Base-by-base conservation (phyloP, 1,140 invertebrate genomes). In the Maniola jurtina region DNA sequence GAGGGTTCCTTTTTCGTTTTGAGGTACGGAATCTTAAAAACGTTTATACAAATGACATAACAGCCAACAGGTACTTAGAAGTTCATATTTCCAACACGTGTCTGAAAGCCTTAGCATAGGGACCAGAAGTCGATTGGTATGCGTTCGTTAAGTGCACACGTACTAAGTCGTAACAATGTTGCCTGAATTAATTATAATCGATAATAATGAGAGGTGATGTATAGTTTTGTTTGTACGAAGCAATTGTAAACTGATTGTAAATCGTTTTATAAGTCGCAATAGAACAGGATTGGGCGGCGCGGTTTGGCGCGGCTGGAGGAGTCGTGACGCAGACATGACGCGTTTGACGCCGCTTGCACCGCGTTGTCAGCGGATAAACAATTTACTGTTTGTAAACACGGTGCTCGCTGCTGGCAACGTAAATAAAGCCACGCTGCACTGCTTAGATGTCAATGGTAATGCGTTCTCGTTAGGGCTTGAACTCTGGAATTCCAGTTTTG, bases 341-440 rank as follows among this genome's bases (percentile, higher is more conserved):
- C 63, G 63, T 36, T 70, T 81, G 79, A 81, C 25, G 25, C 25
- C 83, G 83, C 73, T 64, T 75, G 73, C 76, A 76, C 45, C 73
- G 56, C 69, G 75, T 70, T 80, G 76, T 73, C 77, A 75, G 66
- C 10, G 57, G 74, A 74, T 83, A 83, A 86, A 86, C 83, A 87
- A 79, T 81, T 80, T 80, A 74, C 68, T 89, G 84, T 89, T 89
- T 84, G 83, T 86, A 87, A 89, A 89, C 86, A 88, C 58, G 48
- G 54, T 59, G 75, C 73, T 66, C 65, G 70, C 71, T 25, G 25
- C 25, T 25, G 75, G 66, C 71, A 71, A 81, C 78, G 83, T 86
- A 88, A 88, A 88, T 79, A 88, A 62, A 38, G 60, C 72, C 78
- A 81, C 71, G 77, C 70, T 80, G 25, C 25, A 25, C 25, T 4